phyloP scores from a whole-genome alignment of 1,140 invertebrate genomes.

The Papilio polyxenes region DNA sequence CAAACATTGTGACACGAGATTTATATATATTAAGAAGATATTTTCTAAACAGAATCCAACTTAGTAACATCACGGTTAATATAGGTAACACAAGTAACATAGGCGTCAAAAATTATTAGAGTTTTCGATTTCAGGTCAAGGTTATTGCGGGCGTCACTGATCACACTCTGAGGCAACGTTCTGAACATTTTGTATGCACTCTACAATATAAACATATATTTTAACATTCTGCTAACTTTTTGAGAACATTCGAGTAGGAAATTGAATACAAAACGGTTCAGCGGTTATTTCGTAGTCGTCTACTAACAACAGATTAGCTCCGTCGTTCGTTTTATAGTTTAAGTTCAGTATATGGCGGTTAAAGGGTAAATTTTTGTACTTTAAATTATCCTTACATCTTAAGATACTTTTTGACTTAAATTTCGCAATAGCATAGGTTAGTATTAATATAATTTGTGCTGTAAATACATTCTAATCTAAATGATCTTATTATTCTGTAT shows the following conservation, averaged over 20 bases:
- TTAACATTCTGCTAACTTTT: background rate
- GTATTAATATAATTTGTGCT: background rate
- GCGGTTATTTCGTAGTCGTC: too few species aligned
- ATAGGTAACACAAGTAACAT: background rate
- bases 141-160: background rate
- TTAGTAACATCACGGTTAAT: background rate
- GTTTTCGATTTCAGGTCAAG: slow-evolving; percentile 12
- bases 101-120: slow-evolving; percentile 13
- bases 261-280: background rate
- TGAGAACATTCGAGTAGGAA: background rate
- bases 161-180: background rate
- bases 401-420: background rate
- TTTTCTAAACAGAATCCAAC: background rate
- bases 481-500: background rate
- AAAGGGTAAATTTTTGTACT: background rate
- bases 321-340: background rate
- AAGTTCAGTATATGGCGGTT: background rate
- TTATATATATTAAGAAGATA: too few species aligned
- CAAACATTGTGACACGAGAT: too few species aligned
- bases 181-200: too few species aligned
- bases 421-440: background rate
- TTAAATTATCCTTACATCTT: background rate
- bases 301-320: background rate
- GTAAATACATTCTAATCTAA: background rate
- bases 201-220: too few species aligned